Base-by-base conservation (phyloP, 2,888 invertebrate species). In the Xestia sexstrigata region DNA sequence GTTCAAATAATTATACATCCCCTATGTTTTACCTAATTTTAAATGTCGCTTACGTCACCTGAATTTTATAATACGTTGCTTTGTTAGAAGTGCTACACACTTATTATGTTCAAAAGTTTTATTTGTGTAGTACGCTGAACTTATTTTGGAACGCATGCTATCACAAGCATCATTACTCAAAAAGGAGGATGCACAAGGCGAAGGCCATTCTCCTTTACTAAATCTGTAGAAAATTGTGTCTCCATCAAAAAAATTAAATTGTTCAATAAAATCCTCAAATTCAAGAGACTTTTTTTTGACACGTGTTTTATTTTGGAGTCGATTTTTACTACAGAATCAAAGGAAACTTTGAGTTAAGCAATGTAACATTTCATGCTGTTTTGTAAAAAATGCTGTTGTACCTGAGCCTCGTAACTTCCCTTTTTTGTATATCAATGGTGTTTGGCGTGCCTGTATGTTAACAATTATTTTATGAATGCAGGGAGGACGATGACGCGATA, bases 401-500 rank as follows among this genome's bases (percentile, higher is more conserved):
- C 26, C 6, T 26, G 58, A 58, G 26, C 26, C 3, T 26, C 0
- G 6, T 7, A 35, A 60, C 20, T 60, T 30, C 8, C 7, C 8
- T 30, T 30, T 15, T 30, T 60, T 60, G 17, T 60, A 60, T 4
- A 20, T 30, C 17, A 9, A 20, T 60, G 30, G 11, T 62, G 15
- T 49, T 70, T 9, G 4, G 0, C 2, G 39, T 68, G 42, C 55
- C 2, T n/a, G 3, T 8, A 6, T 72, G 5, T 15, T 30, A 66
- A 73, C 0, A 35, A 63, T n/a, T 42, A 45, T 35, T 26, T n/a
- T 58, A 26, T 78, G 4, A 69, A 55, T 81, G 0, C 89, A 97
- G 97, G 80, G 98, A 98, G 89, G 98, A 98, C 79, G 98, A 98
- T 70, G 98, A 99, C 90, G 98, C 98, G 0, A 98, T 99, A 0